Evolutionary conservation across 2,797 vertebrate species (phyloP).

Genomic region (Heterohyrax brucei): DNA sequence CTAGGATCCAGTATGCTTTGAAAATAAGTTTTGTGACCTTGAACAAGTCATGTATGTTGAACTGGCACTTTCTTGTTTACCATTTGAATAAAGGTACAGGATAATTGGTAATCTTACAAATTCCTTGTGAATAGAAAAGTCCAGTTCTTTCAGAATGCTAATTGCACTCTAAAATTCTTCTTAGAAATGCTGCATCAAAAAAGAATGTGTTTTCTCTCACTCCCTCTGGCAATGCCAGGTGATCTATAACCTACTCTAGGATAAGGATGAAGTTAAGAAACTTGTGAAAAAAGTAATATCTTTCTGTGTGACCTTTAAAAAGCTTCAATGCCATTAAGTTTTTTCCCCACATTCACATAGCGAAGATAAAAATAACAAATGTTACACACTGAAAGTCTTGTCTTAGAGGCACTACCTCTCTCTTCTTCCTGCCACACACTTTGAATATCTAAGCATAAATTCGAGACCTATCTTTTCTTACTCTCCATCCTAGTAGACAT

Average conservation of each 20-base stretch:
- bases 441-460: slow-evolving; percentile 7
- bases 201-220: slow-evolving; percentile 18
- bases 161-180: not conserved
- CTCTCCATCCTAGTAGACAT: not conserved
- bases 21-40: slow-evolving; percentile 5
- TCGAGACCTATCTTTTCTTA: slow-evolving; percentile 31
- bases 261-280: slow-evolving; percentile 17
- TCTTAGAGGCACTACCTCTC: not conserved
- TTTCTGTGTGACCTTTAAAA: not conserved
- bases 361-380: slow-evolving; percentile 66
- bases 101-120: not conserved
- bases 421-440: not conserved
- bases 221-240: slow-evolving; percentile 26
- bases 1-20: not conserved
- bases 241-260: not conserved
- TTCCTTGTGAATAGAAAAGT: slow-evolving; percentile 14
- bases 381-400: not conserved
- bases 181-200: not conserved
- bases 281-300: slow-evolving; percentile 53
- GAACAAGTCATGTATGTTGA: not conserved
- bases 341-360: not conserved
- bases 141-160: slow-evolving; percentile 9
- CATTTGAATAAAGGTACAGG: not conserved
- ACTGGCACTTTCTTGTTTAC: not conserved
- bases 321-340: not conserved